Evolutionary conservation across 37 sponge, comb jelly and placozoan genomes (phyloP), one percentile per base, ranked within the genome.

Genomic region (Axinella damicornis): DNA sequence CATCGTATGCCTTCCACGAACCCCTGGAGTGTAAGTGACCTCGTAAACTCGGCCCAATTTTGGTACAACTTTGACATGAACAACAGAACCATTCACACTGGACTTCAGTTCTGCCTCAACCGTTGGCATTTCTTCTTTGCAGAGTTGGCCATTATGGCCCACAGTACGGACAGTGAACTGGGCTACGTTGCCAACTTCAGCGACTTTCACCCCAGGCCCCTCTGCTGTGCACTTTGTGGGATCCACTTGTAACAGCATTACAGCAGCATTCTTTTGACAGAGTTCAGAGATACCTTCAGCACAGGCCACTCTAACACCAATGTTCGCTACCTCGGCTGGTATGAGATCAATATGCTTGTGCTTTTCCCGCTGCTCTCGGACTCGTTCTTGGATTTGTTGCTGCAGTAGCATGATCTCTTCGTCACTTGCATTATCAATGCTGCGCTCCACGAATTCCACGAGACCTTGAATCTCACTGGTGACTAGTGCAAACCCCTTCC

Each of bases 1-100:
- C 36, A 80, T 69, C 9, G 68, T 55, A 30, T 80, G 81, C 27
- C 58, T 9, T 11, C 81, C 81, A 52, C 81, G 65, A 18, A 69
- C 57, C n/a, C 32, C 41, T 37, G 79, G 79, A 19, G 37, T 56
- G 58, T 69, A 80, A 52, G 31, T 66, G 36, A 80, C 54, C 31
- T 15, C 30, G 54, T 69, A 80, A 6, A 56, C 78, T 16, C 63
- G 37, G 37, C 46, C 36, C 36, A 13, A 37, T 22, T 34, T 63
- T 53, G 17, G 9, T 18, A 17, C 32, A 37, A 40, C 46, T 41
- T 52, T 62, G n/a, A 13, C n/a, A 53, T 64, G 38, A n/a, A 65
- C 41, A n/a, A 59, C 24, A 32, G 77, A 59, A 16, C 21, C 61
- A 60, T 76, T 59, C 11, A 34, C 39, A 34, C 63, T 54, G 2